Percentiles rank a stretch among this genome's conserved stretches.
Conservation (phyloP, 2,888 invertebrate genomes). For the Piscicola geometra region DNA sequence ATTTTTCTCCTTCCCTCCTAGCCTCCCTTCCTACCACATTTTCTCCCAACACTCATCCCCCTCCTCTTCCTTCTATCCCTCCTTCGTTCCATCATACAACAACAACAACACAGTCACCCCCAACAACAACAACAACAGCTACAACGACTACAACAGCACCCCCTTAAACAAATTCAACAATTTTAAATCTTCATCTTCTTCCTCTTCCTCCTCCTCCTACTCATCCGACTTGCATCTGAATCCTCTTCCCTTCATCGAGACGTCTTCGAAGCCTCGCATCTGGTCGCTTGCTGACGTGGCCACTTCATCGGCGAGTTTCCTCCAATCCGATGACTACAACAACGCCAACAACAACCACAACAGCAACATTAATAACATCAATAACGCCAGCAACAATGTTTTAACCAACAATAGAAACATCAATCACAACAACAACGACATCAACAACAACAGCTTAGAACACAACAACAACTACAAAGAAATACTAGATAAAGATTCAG, state of each 20-base stretch:
- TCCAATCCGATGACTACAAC: background rate
- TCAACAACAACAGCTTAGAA: background rate
- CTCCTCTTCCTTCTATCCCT: background rate
- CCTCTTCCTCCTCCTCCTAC: background rate
- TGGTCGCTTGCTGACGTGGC: slow-evolving; percentile 54
- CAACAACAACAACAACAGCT: background rate
- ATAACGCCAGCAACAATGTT: background rate
- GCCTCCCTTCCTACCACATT: slow-evolving; percentile 25
- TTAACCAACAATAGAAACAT: slow-evolving; percentile 1
- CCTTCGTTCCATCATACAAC: background rate
- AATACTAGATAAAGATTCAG: background rate
- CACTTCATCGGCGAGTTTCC: slow-evolving; percentile 40
- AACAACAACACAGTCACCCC: background rate
- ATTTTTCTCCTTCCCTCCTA: background rate
- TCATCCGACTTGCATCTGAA: slow-evolving; percentile 3
- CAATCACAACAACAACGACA: slow-evolving; percentile 26
- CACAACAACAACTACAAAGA: background rate
- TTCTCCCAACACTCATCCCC: slow-evolving; percentile 21
- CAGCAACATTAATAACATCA: slow-evolving; percentile 24
- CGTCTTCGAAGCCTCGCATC: slow-evolving; percentile 47
- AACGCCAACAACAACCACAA: background rate
- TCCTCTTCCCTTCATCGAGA: slow-evolving; percentile 9
- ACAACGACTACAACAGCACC: background rate
- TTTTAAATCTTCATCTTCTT: background rate
- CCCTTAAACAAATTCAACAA: background rate